Evolutionary conservation across 2,113 vertebrate genomes (phyloP), one percentile per base, ranked within the genome.

Genomic region (Bostrychus sinensis): DNA sequence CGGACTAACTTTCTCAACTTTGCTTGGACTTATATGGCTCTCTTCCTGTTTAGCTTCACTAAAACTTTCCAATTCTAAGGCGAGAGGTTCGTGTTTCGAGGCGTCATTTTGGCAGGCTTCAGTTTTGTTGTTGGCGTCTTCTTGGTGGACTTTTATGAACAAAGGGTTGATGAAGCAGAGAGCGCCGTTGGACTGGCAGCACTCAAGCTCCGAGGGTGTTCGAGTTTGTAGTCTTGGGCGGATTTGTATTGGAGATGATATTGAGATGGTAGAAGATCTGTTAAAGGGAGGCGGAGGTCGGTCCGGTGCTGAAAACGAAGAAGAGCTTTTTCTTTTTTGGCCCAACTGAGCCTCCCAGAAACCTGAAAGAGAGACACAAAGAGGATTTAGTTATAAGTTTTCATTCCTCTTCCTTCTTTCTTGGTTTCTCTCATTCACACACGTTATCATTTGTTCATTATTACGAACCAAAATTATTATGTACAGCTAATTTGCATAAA

Each of bases 161-260:
- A 98, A 94, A 8, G 97, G 96, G 87, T 98, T 98, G 86, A 97
- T 94, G 81, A 98, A 98, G 85, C 95, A 96, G 82, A 98, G 89
- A 0, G 97, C 97, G 72, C 94, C 94, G 19, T 95, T 96, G 81
- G 92, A 92, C 89, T 95, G 95, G 89, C 92, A 92, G 81, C 93
- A 94, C 81, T 96, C 94, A 70, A 98, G 89, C 87, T 97, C 92
- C 0, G 94, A 94, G 38, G 95, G 95, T 72, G 88, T 93, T 70
- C 95, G 92, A 68, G 95, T 95, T 77, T 50, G 87, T 80, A 95
- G 92, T 85, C 86, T 82, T 72, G 89, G 91, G 70, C 1, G 2
- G 3, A 32, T 23, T 1, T 20, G 54, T n/a, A 28, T 26, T 4
- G 25, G 16, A 5, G 45, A 45, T 19, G 23, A 14, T 17, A 91